Base-by-base conservation (phyloP, 2,888 invertebrate genomes). In the Ptilodon capucinus region DNA sequence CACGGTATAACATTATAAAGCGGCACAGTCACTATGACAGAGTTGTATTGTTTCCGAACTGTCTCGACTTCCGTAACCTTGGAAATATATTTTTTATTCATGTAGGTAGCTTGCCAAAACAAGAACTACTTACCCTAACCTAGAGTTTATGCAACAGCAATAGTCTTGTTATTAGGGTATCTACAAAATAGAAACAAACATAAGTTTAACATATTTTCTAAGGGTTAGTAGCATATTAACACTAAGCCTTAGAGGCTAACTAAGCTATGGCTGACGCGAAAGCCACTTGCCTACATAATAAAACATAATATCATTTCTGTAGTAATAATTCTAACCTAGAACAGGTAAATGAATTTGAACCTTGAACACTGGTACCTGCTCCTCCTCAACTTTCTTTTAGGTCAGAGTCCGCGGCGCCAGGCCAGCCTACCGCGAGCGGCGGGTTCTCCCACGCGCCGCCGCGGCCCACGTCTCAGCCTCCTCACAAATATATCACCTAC, bases 401-500 rank as follows among this genome's bases (percentile, higher is more conserved):
- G 52, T 54, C 50, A 48, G 47, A 54, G 51, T 49, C 48, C 47
- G 45, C 14, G 60, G 66, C 69, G 63, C 52, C 61, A 51, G 44
- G 54, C 60, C 57, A 57, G 66, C 60, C 60, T 64, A 52, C 46
- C 48, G 45, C 40, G 45, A 46, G 35, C 44, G 66, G 65, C 81
- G 36, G 60, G 81, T 80, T 61, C 81, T 57, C 81, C 81, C 79
- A 81, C 81, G 70, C 40, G 25, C 16, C 16, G 25, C 40, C 30
- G 14, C 40, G 25, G 40, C 41, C 39, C 44, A 40, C 44, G 17
- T 11, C 21, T 28, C 40, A 14, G 17, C 41, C 40, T 39, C 39
- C 38, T 25, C 43, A 46, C 52, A 48, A 46, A 53, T 38, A 46
- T 52, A 63, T 54, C 52, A 60, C 25, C 42, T 47, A 40, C 25